phyloP scores from a whole-genome alignment of 2,888 invertebrate species.

The Trissonchulus latispiculum region DNA sequence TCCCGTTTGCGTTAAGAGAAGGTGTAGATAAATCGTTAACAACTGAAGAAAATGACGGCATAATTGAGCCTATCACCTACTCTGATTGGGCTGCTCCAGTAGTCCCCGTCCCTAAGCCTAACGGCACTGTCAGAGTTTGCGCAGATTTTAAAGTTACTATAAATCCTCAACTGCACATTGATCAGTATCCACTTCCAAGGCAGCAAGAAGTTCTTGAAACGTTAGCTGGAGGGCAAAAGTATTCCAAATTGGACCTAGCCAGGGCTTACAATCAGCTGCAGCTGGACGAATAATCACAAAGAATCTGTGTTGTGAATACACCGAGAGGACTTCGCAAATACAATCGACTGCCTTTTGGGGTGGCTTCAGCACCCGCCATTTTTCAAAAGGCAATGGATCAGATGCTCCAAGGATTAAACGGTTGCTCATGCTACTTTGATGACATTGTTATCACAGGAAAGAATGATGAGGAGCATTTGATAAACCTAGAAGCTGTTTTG shows the following conservation, averaged over 20 bases:
- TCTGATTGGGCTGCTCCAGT: slow-evolving; percentile 32
- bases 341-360: not conserved
- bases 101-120: slow-evolving; percentile 30
- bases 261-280: slow-evolving; percentile 27
- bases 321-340: slow-evolving; percentile 28
- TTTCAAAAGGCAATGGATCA: not conserved
- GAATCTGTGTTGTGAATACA: slow-evolving; percentile 29
- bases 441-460: not conserved
- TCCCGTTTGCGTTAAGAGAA: too few relatives aligned
- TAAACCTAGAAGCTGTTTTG: not conserved
- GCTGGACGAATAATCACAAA: slow-evolving; percentile 26
- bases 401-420: not conserved
- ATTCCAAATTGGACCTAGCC: too few relatives aligned
- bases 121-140: too few relatives aligned
- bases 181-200: slow-evolving; percentile 27
- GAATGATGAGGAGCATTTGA: not conserved
- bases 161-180: too few relatives aligned
- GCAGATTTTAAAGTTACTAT: too few relatives aligned
- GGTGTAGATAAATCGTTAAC: too few relatives aligned
- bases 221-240: too few relatives aligned
- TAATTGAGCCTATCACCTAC: too few relatives aligned
- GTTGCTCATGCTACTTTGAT: not conserved
- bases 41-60: too few relatives aligned
- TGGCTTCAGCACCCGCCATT: not conserved
- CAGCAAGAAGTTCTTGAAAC: slow-evolving; percentile 25